Evolutionary conservation across 2,113 vertebrate species (phyloP), one percentile per base, ranked within the genome.

Genomic region (Microtus richardsoni): DNA sequence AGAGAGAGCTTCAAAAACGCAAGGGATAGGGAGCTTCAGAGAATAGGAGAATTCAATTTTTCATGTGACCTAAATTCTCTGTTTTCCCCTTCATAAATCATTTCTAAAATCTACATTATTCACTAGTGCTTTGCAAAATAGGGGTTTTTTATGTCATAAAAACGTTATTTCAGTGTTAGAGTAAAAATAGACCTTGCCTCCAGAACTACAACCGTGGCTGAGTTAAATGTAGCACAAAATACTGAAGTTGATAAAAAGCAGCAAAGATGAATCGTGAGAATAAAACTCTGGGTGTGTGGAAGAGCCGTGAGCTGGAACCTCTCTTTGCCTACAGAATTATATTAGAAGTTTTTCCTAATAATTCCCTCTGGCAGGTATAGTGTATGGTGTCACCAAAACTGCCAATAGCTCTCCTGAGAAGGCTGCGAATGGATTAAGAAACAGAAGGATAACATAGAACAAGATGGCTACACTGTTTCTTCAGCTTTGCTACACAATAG

Each of bases 171-270:
- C 54, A 71, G 6, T 91, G 68, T 86, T 94, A 36, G 62, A 70
- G 30, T 62, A 62, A 89, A 95, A 96, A 89, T 64, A 96, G 84
- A 93, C 49, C 10, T 62, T 83, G 36, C 83, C n/a, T 94, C 74
- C 19, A 87, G 54, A 58, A 74, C 77, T 54, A 64, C 47, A 90
- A 39, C 28, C 11, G 21, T 30, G n/a, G 22, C 54, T 91, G 52
- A 36, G 44, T 91, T 95, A 89, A 91, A 91, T 88, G 84, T 70
- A 89, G 74, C 79, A 93, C 87, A 87, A 95, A 91, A 82, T 68
- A 89, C 64, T 89, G 58, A 97, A 75, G 66, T 58, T 83, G 91
- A 91, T 95, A 79, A 91, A 96, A 95, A 87, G n/a, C 49, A 62
- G 14, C 30, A 79, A 83, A 94, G 5, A 87, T 79, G 89, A 52